Evolutionary conservation across 2,888 invertebrate species (phyloP), one percentile per base, ranked within the genome.

Genomic region (Tryphoninae sp.): DNA sequence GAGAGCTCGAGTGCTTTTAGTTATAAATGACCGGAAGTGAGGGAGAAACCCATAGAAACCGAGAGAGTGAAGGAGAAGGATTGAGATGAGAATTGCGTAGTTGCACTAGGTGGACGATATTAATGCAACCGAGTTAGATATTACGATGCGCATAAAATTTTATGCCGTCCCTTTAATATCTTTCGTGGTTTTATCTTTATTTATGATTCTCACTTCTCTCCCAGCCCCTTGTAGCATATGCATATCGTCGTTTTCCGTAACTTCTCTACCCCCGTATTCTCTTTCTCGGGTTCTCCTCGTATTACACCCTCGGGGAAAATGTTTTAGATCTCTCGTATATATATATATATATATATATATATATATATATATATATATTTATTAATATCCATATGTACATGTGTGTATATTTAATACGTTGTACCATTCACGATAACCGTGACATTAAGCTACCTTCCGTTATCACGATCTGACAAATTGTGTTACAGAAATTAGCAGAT

Each of bases 111-210:
- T 33, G 33, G 33, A 13, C 19, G 11, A 33, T 67, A 59, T 49
- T 49, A 67, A 58, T 16, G 58, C 2, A 75, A 59, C 26, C 7
- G 59, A 16, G 23, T 58, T 7, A 53, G 40, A 42, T 42, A 59
- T 75, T 59, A 59, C 49, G 7, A 59, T 67, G 75, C 49, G 67
- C 75, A 75, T 75, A 45, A 67, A 67, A 59, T 75, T 75, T 45
- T 19, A 7, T 26, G 22, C 64, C 40, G n/a, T 75, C 19, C 11
- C 45, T n/a, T 26, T 45, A 59, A 58, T 23, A 69, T 59, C 42
- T 45, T 71, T 8, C 45, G 2, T 4, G 58, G 40, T 53, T 64
- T 22, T 13, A 40, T 26, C 64, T 45, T 64, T 42, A 53, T 73
- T 64, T 55, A 74, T 58, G 42, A 13, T 13, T 45, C 13, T 45